Evolutionary conservation across 2,113 vertebrate genomes (phyloP).

Genomic region (Rhombomys opimus): DNA sequence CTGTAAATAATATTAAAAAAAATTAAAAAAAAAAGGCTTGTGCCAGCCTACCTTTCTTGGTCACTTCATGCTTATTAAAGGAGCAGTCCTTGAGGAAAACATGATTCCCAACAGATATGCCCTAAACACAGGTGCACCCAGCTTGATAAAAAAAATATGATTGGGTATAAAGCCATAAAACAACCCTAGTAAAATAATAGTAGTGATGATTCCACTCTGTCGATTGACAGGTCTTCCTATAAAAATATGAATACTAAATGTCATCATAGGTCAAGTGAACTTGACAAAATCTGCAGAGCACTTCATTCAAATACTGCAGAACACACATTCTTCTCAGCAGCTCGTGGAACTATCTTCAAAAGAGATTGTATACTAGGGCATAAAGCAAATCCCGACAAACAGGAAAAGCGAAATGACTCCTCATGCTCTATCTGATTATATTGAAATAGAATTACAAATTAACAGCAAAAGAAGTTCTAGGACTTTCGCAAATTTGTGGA

Average conservation of each 20-base stretch:
- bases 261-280: neutral
- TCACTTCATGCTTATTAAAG: neutral
- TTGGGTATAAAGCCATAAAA: neutral
- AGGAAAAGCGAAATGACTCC: neutral
- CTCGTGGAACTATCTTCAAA: neutral
- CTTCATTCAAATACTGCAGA: neutral
- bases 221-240: neutral
- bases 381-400: neutral
- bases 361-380: neutral
- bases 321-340: neutral
- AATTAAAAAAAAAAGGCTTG: neutral
- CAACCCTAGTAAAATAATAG: neutral
- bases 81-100: neutral
- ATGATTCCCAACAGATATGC: neutral
- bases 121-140: neutral
- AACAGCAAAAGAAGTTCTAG: neutral
- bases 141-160: neutral
- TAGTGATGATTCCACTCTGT: neutral
- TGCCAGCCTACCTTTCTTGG: too few species aligned
- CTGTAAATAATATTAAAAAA: too few species aligned
- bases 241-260: neutral
- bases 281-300: neutral
- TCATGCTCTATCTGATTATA: neutral
- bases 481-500: neutral
- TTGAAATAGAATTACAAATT: neutral